These are phyloP conservation scores for Lasioglossum vierecki DNA, from an alignment of 2,888 invertebrate genomes.

Conservation along the genomic window DNA sequence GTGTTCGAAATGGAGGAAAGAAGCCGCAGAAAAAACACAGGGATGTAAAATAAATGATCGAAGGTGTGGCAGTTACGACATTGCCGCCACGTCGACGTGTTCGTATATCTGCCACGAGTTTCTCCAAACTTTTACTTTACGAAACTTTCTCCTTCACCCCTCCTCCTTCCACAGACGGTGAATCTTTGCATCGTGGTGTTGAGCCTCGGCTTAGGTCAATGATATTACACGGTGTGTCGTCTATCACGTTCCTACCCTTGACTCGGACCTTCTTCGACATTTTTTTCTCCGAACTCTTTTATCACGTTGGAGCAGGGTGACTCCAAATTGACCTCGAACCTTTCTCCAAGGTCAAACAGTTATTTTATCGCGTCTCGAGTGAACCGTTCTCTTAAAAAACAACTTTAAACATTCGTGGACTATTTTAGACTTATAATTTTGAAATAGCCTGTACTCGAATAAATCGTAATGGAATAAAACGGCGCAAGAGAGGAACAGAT, in stretches of 20 bases:
- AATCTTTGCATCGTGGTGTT: neutral
- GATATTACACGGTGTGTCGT: neutral
- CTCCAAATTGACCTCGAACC: too few species aligned
- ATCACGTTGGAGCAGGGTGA: too few species aligned
- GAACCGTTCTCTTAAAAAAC: too few species aligned
- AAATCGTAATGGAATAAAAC: too few species aligned
- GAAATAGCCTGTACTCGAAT: too few species aligned
- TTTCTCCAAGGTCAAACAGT: too few species aligned
- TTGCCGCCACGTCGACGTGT: neutral
- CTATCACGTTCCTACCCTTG: neutral
- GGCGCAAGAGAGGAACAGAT: neutral
- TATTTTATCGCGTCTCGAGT: too few species aligned
- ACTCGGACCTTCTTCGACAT: neutral
- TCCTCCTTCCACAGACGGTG: neutral
- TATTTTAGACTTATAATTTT: too few species aligned
- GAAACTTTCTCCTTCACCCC: neutral
- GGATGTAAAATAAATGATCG: neutral
- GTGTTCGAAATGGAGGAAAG: neutral
- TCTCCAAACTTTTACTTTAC: conserved; percentile 9
- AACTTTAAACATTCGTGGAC: too few species aligned
- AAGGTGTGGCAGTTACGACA: conserved; percentile 9
- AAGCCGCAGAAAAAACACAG: conserved; percentile 5
- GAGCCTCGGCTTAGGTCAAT: neutral
- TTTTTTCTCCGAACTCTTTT: neutral
- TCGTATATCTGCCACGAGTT: conserved; percentile 1